Conservation (phyloP, 1,140 invertebrate species). For the Bombus picipes region DNA sequence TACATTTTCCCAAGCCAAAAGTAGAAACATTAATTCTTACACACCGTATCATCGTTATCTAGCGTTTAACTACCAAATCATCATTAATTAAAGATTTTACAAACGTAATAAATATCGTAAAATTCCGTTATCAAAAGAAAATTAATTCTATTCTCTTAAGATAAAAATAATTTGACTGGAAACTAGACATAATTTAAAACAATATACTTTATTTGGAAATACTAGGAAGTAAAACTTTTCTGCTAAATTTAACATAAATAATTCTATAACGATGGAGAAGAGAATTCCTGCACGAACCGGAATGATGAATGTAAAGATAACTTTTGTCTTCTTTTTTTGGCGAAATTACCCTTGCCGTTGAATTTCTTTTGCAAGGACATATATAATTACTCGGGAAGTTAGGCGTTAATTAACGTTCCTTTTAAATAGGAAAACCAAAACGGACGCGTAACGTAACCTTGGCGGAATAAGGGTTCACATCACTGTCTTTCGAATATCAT, state of each 20-base stretch:
- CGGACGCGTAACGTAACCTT: background rate
- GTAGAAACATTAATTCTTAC: no score
- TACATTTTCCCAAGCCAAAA: no score
- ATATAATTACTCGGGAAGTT: background rate
- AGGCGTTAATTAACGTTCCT: slow-evolving; percentile 7
- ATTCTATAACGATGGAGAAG: background rate
- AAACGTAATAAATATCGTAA: no score
- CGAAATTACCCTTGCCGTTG: background rate
- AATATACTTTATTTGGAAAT: background rate
- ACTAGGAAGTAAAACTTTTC: background rate
- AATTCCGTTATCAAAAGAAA: no score
- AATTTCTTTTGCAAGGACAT: slow-evolving; percentile 5
- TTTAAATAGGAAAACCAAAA: background rate
- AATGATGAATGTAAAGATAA: background rate
- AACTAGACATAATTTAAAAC: no score
- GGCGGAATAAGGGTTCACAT: background rate
- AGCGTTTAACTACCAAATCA: no score
- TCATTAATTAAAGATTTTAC: no score
- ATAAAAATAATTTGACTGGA: no score
- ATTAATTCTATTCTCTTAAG: no score
- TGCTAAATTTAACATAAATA: background rate
- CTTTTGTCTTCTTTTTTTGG: background rate
- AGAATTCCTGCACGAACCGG: background rate
- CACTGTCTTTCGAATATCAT: slow-evolving; percentile 7
- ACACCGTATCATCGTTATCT: no score